Evolutionary conservation across 2,797 vertebrate species (phyloP), one percentile per base, ranked within the genome.

Genomic region (Enoplosus armatus): DNA sequence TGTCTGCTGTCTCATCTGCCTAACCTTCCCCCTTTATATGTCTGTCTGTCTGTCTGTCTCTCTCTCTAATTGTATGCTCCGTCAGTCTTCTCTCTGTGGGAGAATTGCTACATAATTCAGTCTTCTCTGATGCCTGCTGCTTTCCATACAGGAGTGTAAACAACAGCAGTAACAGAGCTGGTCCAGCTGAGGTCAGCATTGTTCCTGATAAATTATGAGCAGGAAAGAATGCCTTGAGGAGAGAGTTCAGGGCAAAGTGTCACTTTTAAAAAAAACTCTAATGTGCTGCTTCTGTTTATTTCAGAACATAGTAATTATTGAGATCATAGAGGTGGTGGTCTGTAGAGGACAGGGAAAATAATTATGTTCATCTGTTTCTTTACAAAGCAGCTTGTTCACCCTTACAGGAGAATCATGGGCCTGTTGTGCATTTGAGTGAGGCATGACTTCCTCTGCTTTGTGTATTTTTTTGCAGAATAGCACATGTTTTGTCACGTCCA

Each of bases 131-230:
- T 74, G 75, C 75, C 71, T 16, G 10, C 59, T 80, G 69, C 77
- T 80, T 79, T 74, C 81, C 75, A 73, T 77, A 70, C 69, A 79
- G 51, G 37, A 55, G 24, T 1, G 55, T 90, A 85, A 90, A 91
- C 92, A 89, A 89, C 68, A 69, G 90, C 84, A 93, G 89, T 93
- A 75, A 80, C 90, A 71, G 33, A 10, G 24, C 77, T 39, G 87
- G 82, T 86, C 93, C 93, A 92, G 87, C 78, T 90, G 93, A 93
- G 92, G 93, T 93, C 93, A 94, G 92, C 90, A 90, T 93, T 91
- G 93, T 90, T 89, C 83, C 89, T 94, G 84, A 86, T 75, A 87
- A 77, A 88, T 90, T 86, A 86, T 74, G 62, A 39, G 29, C 16
- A 61, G 41, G 47, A 77, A 29, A 70, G 10, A 51, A 33, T 26